phyloP scores from a whole-genome alignment of 2,888 invertebrate species.

The Hirtodrosophila alboralis region DNA sequence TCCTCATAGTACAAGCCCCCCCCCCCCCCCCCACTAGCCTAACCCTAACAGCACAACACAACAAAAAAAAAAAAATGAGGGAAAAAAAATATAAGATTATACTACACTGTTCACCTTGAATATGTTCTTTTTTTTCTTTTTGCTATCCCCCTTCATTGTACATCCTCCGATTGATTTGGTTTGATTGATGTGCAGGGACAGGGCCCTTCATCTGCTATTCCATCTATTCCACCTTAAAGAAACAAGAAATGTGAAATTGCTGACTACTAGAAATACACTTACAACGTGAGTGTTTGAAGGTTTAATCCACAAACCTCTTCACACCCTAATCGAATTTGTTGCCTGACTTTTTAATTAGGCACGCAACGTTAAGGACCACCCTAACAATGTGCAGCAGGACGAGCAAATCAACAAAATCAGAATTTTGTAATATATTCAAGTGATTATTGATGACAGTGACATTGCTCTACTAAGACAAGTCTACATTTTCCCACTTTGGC shows the following conservation, averaged over 20 bases:
- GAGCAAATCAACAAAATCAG: neutral
- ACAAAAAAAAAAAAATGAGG: too few relatives aligned
- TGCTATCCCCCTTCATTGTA: slow-evolving; percentile 15
- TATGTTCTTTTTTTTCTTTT: slow-evolving; percentile 10
- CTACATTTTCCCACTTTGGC: slow-evolving; percentile 8
- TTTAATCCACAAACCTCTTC: neutral
- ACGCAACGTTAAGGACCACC: slow-evolving; percentile 1
- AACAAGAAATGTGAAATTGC: slow-evolving; percentile 34
- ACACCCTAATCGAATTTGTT: slow-evolving; percentile 9
- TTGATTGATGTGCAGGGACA: slow-evolving; percentile 46
- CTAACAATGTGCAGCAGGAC: neutral
- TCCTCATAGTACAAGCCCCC: slow-evolving; percentile 1
- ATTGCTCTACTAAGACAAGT: slow-evolving; percentile 31
- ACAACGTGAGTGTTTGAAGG: slow-evolving; percentile 31
- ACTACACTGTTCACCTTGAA: slow-evolving; percentile 47
- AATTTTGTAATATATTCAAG: slow-evolving; percentile 36
- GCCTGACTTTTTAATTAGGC: slow-evolving; percentile 51
- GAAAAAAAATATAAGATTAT: neutral
- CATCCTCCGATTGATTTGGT: slow-evolving; percentile 54
- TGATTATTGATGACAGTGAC: slow-evolving; percentile 43
- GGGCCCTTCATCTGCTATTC: slow-evolving; percentile 23
- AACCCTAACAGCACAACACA: too few relatives aligned
- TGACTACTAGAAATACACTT: slow-evolving; percentile 45
- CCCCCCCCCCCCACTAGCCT: slow-evolving; percentile 5
- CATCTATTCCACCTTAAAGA: slow-evolving; percentile 31